Base-by-base conservation (phyloP, 2,888 invertebrate species). In the Carabus problematicus region DNA sequence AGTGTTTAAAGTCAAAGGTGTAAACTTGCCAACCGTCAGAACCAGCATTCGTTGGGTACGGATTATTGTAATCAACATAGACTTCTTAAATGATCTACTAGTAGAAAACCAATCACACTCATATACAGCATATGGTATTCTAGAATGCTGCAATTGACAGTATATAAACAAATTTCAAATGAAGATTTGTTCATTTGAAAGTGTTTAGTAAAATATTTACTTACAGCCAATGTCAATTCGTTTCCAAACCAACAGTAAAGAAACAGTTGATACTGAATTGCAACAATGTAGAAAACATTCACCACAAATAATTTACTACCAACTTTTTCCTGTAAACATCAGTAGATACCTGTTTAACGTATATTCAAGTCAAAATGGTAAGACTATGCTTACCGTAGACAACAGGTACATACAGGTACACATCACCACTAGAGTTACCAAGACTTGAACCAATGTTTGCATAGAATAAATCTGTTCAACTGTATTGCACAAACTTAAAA, bases 1-100 rank as follows among this genome's bases (percentile, higher is more conserved):
- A 9, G 79, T 80, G 8, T 75, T 67, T 47, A 80, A 70, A 12
- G 78, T 80, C 9, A 80, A 72, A 4, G 79, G 79, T 18, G 77
- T 76, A 71, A 80, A 79, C 72, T 78, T 77, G 45, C 80, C 80
- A 39, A 77, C 78, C 4, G 79, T 80, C 41, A 80, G 73, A 73
- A 75, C 75, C 8, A 80, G 71, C 0, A 77, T 77, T 72, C 75
- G 75, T 63, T 75, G 75, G 68, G 78, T 74, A 58, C 79, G 72
- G n/a, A 75, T 73, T 77, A 80, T 80, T n/a, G 78, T 79, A 45
- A 79, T 75, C 18, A 79, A 72, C 77, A 80, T 77, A 1, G 72
- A 74, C 40, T 72, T 75, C 61, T 77, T 78, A 61, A 77, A 79
- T 11, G 72, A 66, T 7, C 64, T 71, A 42, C 59, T 42, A 16